Evolutionary conservation across 2,888 invertebrate genomes (phyloP).

Genomic region (Pammene fasciana): DNA sequence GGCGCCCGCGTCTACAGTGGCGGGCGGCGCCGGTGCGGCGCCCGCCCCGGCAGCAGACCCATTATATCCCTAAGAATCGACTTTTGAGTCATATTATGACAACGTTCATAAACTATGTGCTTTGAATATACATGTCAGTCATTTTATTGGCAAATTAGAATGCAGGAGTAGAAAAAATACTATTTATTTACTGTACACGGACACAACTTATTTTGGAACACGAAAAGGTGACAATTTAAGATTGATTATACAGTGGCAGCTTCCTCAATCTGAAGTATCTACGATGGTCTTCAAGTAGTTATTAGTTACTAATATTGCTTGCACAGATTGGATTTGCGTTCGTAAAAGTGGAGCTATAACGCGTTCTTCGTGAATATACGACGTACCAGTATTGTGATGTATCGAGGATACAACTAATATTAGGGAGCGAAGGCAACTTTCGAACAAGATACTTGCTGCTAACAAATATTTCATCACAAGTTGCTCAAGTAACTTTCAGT

Average conservation of each 20-base stretch:
- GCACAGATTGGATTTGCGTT: constrained; percentile 41
- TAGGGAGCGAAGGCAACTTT: constrained; percentile 18
- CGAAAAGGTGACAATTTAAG: neutral
- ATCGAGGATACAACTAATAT: constrained; percentile 31
- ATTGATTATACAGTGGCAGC: neutral
- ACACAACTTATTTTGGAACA: neutral
- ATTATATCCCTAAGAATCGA: no score
- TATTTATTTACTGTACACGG: neutral
- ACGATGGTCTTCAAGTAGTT: constrained; percentile 45
- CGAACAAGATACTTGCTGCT: constrained; percentile 35
- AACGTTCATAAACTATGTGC: no score
- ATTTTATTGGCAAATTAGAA: no score
- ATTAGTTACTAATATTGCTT: neutral
- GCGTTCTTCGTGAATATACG: constrained; percentile 51
- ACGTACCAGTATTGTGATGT: constrained; percentile 42
- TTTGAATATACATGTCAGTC: no score
- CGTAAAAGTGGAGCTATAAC: constrained; percentile 3
- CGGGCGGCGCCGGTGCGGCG: no score
- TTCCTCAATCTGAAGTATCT: constrained; percentile 46
- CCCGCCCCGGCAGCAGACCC: no score
- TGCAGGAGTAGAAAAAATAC: no score
- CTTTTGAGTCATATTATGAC: no score
- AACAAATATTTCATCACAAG: constrained; percentile 36
- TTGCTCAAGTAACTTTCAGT: constrained; percentile 41
- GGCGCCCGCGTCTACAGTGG: no score